These are phyloP conservation scores for Macaca nemestrina DNA, from an alignment of 2,113 vertebrate genomes.

Conservation along the genomic window DNA sequence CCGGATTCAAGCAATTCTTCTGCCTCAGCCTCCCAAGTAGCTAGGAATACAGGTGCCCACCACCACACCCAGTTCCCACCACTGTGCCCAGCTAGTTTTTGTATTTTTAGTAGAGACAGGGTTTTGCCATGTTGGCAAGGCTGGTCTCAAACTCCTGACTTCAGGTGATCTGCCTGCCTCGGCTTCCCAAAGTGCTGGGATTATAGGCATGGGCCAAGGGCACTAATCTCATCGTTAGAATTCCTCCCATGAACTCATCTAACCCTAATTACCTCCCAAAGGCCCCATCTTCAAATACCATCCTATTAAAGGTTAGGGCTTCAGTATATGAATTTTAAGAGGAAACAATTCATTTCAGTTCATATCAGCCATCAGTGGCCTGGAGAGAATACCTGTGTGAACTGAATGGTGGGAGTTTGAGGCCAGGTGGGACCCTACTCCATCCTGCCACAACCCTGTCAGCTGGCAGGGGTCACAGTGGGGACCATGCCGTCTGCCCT, in stretches of 20 bases:
- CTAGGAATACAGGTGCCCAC: no score
- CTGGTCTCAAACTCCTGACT: not conserved
- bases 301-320: not conserved
- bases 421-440: not conserved
- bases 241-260: not conserved
- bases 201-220: not conserved
- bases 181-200: no score
- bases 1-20: no score
- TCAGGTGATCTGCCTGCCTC: no score
- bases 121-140: no score
- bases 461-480: not conserved
- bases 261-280: not conserved
- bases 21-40: no score
- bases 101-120: no score
- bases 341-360: not conserved
- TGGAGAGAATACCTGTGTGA: not conserved
- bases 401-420: not conserved
- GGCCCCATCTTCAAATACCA: not conserved
- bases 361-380: not conserved
- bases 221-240: not conserved
- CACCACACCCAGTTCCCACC: no score
- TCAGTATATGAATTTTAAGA: not conserved
- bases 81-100: no score
- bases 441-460: not conserved
- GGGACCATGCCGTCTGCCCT: accelerated